Percentiles rank a stretch among this genome's conserved stretches.
phyloP scores from a whole-genome alignment of 2,797 vertebrate genomes.

The Gallirallus australis region DNA sequence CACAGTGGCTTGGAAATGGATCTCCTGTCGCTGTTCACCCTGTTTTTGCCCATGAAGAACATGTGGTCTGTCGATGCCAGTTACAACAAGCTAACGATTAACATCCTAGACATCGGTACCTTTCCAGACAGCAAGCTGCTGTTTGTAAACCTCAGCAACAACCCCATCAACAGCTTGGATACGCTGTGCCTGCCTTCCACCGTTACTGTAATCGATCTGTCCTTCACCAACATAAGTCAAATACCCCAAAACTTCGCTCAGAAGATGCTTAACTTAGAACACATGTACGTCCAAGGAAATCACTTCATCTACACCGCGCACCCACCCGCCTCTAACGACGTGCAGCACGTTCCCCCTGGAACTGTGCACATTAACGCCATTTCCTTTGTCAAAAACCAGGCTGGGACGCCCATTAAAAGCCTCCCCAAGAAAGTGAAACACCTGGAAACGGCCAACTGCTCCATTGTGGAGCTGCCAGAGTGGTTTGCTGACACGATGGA shows the following conservation, averaged over 20 bases:
- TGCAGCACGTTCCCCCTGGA: neutral
- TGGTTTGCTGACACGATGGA: constrained; percentile 40
- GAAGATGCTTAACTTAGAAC: constrained; percentile 30
- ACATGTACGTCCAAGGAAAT: constrained; percentile 49
- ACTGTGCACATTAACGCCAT: neutral
- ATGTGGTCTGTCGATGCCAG: constrained; percentile 11
- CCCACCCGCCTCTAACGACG: fast-evolving
- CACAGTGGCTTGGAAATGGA: constrained; percentile 24
- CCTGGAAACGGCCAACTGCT: constrained; percentile 58
- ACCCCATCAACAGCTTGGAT: constrained; percentile 61
- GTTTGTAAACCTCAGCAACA: constrained; percentile 68
- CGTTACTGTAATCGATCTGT: constrained; percentile 55
- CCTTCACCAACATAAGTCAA: constrained; percentile 61
- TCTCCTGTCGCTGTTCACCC: neutral
- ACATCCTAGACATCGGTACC: neutral
- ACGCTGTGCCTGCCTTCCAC: constrained; percentile 33
- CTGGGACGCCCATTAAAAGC: constrained; percentile 42
- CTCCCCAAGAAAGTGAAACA: neutral
- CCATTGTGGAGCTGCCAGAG: constrained; percentile 60
- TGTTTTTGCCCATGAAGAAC: constrained; percentile 28
- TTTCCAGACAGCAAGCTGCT: constrained; percentile 5
- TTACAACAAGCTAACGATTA: constrained; percentile 50
- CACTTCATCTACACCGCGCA: constrained; percentile 32
- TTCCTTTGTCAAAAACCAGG: constrained; percentile 5
- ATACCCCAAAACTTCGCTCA: constrained; percentile 17